A percentile compares a stretch with the other conserved stretches of the same genome.
Evolutionary conservation across 1,140 invertebrate species (phyloP).

Genomic region (roundworm (Caenorhabditis elegans)): WBcel235 BX284604.4:5519001-5519500

Average conservation of each 20-base stretch:
- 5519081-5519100: conserved; percentile 19
- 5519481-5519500: no score
- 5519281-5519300: not conserved
- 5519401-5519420: no score
- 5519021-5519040: conserved; percentile 11
- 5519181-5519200: not conserved
- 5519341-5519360: no score
- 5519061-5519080: not conserved
- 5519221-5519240: not conserved
- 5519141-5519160: conserved; percentile 18
- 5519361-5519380: no score
- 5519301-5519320: not conserved
- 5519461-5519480: no score
- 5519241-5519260: conserved; percentile 8
- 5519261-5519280: conserved; percentile 2
- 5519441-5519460: no score
- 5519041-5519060: conserved; percentile 17
- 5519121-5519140: no score
- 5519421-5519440: no score
- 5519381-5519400: no score
- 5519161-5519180: conserved; percentile 2
- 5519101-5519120: no score
- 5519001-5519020: not conserved
- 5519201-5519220: not conserved
- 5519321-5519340: no score